Evolutionary conservation across 53 echinoderm and acorn worm genomes (phyloP).

Genomic region (Arbacia lixula): DNA sequence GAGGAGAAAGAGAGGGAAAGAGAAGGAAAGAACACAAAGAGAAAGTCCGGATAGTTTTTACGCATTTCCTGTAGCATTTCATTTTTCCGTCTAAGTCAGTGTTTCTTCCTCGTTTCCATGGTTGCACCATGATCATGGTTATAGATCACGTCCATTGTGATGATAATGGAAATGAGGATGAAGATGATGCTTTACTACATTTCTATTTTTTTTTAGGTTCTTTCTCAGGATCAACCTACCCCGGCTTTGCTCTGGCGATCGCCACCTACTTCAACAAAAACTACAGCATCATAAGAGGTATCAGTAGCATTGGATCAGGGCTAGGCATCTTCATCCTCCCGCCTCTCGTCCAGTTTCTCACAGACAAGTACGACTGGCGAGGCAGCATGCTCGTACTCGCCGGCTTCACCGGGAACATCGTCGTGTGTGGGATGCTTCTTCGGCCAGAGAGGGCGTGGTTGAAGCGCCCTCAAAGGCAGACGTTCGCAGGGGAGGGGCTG

Average conservation of each 20-base stretch:
- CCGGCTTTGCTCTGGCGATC: background rate
- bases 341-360: conserved; percentile 21
- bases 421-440: conserved; percentile 20
- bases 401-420: background rate
- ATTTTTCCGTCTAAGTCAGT: too few species aligned
- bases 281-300: conserved; percentile 8
- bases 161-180: too few species aligned
- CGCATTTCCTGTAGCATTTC: too few species aligned
- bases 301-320: background rate
- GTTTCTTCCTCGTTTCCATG: background rate
- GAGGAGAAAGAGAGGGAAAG: too few species aligned
- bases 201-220: conserved; percentile 12
- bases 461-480: conserved; percentile 3
- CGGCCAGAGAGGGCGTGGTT: background rate
- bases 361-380: conserved; percentile 15
- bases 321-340: conserved; percentile 4
- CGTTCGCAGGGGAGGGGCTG: background rate
- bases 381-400: conserved; percentile 1
- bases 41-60: too few species aligned
- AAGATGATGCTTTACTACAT: too few species aligned
- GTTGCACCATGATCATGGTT: background rate
- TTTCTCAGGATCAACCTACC: conserved; percentile 9
- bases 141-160: background rate
- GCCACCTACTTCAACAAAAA: conserved; percentile 30
- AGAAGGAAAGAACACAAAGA: too few species aligned